Base-by-base conservation (phyloP, 1,140 invertebrate genomes). In the Helicorthomorpha holstii region DNA sequence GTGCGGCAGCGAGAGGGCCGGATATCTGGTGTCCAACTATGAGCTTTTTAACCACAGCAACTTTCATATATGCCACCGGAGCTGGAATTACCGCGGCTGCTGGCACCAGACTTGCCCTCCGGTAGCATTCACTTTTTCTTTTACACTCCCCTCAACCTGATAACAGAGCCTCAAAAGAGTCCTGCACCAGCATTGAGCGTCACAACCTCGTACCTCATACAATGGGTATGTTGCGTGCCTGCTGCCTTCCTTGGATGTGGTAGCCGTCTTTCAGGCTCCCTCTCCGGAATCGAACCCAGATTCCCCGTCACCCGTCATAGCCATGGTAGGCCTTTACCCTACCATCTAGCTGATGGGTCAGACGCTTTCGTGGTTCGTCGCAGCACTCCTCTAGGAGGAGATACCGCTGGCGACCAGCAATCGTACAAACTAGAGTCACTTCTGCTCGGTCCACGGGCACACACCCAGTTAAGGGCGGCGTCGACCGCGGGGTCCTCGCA, bases 61-160 rank as follows among this genome's bases (percentile, higher is more conserved):
- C 76, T 78, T 82, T 81, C 82, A 80, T 84, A 83, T 85, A 83
- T 78, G 80, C 80, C 83, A 80, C 80, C 81, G 80, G 79, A 84
- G 82, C 80, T 83, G 81, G 81, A 84, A 81, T 86, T 85, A 84
- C 82, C 82, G 82, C 82, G 76, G 79, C 79, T 81, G 81, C 82
- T 83, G 80, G 80, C 80, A 83, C 79, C 80, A 83, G 82, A 86
- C 82, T 87, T 87, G 81, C 82, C 82, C 82, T 85, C 80, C 81
- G 84, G 83, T 78, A 57, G 74, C 85, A 77, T 80, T 85, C 78
- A 79, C 81, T 81, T 82, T 83, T 78, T 76, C 75, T 76, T 86
- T 86, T 85, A 83, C 75, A 84, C 74, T 85, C 79, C 81, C 79
- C 79, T 82, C 82, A 85, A 85, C 86, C 80, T 80, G 74, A 84